These are phyloP conservation scores for Leptoclinus maculatus DNA, from an alignment of 2,797 vertebrate species.

Conservation along the genomic window DNA sequence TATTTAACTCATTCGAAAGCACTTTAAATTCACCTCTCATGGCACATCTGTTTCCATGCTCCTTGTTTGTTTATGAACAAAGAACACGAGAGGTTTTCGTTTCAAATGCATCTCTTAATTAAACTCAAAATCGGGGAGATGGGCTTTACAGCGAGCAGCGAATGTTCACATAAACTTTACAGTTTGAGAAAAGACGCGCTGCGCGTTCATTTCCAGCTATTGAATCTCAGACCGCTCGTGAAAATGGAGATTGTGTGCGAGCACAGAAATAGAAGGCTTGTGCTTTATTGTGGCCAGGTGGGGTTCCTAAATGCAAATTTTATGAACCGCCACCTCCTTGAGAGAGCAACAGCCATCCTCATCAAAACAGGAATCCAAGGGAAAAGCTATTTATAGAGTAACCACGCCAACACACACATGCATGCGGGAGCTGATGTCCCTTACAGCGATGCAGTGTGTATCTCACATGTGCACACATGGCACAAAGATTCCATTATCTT, in stretches of 20 bases:
- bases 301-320: constrained; percentile 61
- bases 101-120: constrained; percentile 36
- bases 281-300: constrained; percentile 74
- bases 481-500: neutral
- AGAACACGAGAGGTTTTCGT: constrained; percentile 27
- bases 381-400: constrained; percentile 60
- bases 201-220: constrained; percentile 9
- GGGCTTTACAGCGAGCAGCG: constrained; percentile 21
- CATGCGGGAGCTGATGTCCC: constrained; percentile 37
- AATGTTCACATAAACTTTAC: constrained; percentile 14
- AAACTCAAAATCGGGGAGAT: constrained; percentile 29
- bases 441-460: constrained; percentile 4
- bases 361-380: constrained; percentile 67
- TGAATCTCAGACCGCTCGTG: constrained; percentile 38
- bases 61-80: constrained; percentile 43
- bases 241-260: constrained; percentile 55
- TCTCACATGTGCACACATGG: constrained; percentile 31
- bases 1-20: constrained; percentile 39
- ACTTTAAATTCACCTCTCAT: constrained; percentile 24
- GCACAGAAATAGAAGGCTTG: constrained; percentile 49
- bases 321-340: constrained; percentile 58
- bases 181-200: neutral
- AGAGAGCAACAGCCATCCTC: constrained; percentile 56
- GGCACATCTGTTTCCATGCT: constrained; percentile 48
- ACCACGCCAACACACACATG: constrained; percentile 25